A percentile compares a stretch with the other conserved stretches of the same genome.
These are phyloP conservation scores for Nicator chloris DNA, from an alignment of 2,113 vertebrate species.

Conservation along the genomic window DNA sequence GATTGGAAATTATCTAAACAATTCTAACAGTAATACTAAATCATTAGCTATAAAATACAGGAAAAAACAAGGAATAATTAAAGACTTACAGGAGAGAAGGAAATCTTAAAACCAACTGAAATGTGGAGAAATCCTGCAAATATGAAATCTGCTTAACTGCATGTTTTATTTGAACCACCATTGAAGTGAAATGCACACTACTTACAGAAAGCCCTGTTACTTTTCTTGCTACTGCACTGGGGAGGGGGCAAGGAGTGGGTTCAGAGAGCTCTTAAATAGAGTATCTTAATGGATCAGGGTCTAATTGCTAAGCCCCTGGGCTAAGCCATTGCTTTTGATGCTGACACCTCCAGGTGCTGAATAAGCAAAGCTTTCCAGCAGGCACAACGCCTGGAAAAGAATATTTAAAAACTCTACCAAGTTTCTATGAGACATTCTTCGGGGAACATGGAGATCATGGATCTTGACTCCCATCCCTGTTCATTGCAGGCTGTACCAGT, in stretches of 20 bases:
- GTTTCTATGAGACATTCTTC: not conserved
- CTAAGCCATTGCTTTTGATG: not conserved
- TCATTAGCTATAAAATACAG: not conserved
- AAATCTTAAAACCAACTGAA: not conserved
- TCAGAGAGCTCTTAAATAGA: not conserved
- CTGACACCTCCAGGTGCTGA: constrained; percentile 29
- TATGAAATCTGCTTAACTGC: not conserved
- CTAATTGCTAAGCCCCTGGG: not conserved
- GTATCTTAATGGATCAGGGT: constrained; percentile 3
- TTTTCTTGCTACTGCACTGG: not conserved
- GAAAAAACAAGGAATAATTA: not conserved
- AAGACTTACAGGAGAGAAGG: not conserved
- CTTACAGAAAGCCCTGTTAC: not conserved
- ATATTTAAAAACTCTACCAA: not conserved
- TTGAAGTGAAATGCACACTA: not conserved
- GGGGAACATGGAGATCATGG: not conserved
- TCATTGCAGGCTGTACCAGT: not conserved
- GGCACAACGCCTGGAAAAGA: not conserved
- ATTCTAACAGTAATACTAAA: not conserved
- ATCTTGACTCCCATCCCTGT: not conserved
- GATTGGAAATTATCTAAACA: not conserved
- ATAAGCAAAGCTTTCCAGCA: not conserved
- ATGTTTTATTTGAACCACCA: not conserved
- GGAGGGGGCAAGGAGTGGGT: not conserved
- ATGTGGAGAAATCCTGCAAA: not conserved